A percentile compares a stretch with the other conserved stretches of the same genome.
phyloP scores from a whole-genome alignment of 2,888 invertebrate genomes.

The Nezara viridula region DNA sequence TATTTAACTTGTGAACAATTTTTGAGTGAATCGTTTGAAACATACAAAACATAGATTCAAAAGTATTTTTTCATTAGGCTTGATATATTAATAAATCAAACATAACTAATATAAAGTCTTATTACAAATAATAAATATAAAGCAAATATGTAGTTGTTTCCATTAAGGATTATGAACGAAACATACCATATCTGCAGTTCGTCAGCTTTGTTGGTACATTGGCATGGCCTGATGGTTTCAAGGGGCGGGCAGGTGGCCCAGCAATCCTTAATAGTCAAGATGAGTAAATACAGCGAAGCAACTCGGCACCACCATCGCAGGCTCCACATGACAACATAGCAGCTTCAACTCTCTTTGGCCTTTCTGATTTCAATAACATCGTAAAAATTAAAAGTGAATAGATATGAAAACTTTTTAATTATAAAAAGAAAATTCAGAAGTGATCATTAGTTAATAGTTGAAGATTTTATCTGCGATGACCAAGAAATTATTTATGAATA shows the following conservation, averaged over 20 bases:
- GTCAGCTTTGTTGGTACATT: slow-evolving; percentile 82
- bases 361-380: background rate
- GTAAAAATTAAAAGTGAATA: background rate
- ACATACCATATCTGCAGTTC: slow-evolving; percentile 88
- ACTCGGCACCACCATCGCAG: slow-evolving; percentile 57
- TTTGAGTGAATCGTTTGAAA: background rate
- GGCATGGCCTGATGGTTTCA: slow-evolving; percentile 84
- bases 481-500: no score
- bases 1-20: background rate
- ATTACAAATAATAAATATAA: no score
- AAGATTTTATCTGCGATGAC: no score
- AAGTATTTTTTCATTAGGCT: background rate
- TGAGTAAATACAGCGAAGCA: slow-evolving; percentile 62
- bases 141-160: no score
- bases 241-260: slow-evolving; percentile 78
- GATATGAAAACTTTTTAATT: background rate
- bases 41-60: background rate
- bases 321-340: slow-evolving; percentile 51
- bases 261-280: background rate
- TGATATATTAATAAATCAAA: background rate
- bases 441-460: no score
- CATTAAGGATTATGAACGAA: no score
- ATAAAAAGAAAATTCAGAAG: background rate
- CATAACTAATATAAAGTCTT: no score
- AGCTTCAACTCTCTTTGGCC: slow-evolving; percentile 26